These are phyloP conservation scores for Macrotrachela quadricornifera DNA, from an alignment of 1,140 invertebrate species.

Conservation along the genomic window DNA sequence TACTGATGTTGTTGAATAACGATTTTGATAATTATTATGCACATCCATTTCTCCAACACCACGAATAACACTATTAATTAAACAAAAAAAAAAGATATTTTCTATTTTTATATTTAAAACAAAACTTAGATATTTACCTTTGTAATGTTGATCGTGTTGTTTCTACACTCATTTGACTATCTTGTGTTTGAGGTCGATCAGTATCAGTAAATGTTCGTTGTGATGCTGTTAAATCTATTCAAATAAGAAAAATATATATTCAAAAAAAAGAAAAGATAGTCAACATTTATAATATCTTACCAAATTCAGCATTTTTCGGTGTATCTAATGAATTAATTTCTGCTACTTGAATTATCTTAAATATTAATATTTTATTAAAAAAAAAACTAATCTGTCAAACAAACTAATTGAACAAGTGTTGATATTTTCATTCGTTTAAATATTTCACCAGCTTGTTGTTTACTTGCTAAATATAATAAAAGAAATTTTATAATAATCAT, in stretches of 20 bases:
- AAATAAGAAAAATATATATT: no score
- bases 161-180: no score
- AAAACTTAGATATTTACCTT: no score
- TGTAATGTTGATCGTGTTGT: no score
- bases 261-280: no score
- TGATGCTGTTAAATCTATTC: no score
- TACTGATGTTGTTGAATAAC: background rate
- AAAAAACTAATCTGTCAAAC: background rate
- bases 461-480: background rate
- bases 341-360: constrained; percentile 4
- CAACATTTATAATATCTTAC: no score
- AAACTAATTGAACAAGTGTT: constrained; percentile 33
- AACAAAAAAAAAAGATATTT: no score
- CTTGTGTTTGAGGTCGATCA: no score
- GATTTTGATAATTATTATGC: constrained; percentile 9
- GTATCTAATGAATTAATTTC: constrained; percentile 4
- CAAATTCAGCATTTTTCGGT: background rate
- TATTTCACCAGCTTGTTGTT: constrained; percentile 26
- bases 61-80: constrained; percentile 26
- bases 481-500: background rate
- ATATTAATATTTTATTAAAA: background rate
- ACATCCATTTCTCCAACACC: constrained; percentile 30
- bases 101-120: no score
- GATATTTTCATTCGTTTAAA: constrained; percentile 35
- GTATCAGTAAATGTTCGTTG: no score